These are phyloP conservation scores for Campylomormyrus tamandua DNA, from an alignment of 2,113 vertebrate species.

Conservation along the genomic window DNA sequence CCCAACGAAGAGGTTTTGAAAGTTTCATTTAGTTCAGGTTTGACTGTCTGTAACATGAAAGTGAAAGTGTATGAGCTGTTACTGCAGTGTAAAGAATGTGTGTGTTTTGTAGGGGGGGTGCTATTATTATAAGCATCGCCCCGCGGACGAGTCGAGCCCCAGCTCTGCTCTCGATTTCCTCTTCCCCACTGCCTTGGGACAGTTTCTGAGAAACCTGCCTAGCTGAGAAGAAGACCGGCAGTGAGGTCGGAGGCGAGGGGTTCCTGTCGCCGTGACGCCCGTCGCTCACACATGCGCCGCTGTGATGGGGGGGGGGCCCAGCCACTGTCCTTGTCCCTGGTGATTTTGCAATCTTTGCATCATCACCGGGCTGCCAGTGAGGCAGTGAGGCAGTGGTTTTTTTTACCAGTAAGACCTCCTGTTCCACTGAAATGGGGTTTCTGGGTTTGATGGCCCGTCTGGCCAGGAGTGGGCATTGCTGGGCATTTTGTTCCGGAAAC, in stretches of 20 bases:
- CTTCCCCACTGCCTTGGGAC: background rate
- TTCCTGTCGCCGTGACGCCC: background rate
- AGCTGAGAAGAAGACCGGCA: background rate
- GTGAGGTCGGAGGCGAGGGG: background rate
- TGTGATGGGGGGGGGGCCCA: background rate
- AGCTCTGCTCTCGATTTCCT: background rate
- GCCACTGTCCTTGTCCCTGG: conserved; percentile 36
- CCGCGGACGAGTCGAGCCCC: background rate
- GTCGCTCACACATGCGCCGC: background rate
- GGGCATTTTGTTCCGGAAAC: background rate
- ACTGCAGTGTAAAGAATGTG: background rate
- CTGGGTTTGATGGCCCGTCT: background rate
- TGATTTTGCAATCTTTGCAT: conserved; percentile 40
- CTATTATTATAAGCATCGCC: background rate
- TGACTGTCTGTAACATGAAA: background rate
- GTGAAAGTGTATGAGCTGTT: background rate
- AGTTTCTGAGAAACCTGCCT: background rate
- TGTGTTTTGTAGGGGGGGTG: background rate
- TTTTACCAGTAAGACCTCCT: conserved; percentile 33
- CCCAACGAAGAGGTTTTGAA: background rate
- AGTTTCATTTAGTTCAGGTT: background rate
- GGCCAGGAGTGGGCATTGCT: background rate
- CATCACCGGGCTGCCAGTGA: conserved; percentile 53
- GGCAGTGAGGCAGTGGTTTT: conserved; percentile 19
- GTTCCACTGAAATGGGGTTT: conserved; percentile 8